Percentiles rank a stretch among this genome's conserved stretches.
phyloP scores from a whole-genome alignment of 2,797 vertebrate species.

The Neostethus bicornis region DNA sequence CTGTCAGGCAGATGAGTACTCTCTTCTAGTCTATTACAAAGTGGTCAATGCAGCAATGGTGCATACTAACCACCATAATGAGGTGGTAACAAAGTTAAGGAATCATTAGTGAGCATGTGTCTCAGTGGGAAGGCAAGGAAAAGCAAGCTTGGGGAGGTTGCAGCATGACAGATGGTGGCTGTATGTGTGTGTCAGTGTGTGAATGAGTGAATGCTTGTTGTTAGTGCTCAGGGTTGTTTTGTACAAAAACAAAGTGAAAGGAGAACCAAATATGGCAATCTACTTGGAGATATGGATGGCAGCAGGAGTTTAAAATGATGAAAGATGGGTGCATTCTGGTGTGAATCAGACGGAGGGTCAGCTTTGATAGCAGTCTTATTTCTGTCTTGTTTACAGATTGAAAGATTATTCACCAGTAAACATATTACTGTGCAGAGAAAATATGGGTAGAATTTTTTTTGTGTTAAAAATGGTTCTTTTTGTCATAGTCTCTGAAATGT shows the following conservation, averaged over 20 bases:
- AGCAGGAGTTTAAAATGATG: constrained; percentile 8
- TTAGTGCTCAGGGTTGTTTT: constrained; percentile 52
- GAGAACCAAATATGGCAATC: constrained; percentile 28
- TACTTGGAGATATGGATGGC: constrained; percentile 6
- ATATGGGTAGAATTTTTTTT: constrained; percentile 9
- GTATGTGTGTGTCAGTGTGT: constrained; percentile 66
- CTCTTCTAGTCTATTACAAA: constrained; percentile 47
- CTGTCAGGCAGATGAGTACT: constrained; percentile 52
- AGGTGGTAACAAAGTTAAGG: constrained; percentile 77
- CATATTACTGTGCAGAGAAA: not conserved
- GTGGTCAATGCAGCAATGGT: constrained; percentile 49
- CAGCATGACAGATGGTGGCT: constrained; percentile 74
- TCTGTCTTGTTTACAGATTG: constrained; percentile 10
- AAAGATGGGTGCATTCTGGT: constrained; percentile 16
- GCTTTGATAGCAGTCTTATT: not conserved
- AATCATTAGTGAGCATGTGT: constrained; percentile 75
- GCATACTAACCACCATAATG: constrained; percentile 62
- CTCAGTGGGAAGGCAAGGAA: constrained; percentile 56
- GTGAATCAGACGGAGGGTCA: constrained; percentile 13
- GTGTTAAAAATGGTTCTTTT: not conserved
- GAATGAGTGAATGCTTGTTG: constrained; percentile 54
- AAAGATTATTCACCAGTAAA: not conserved
- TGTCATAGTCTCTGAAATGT: too few relatives aligned
- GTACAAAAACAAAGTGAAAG: constrained; percentile 43
- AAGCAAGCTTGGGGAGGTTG: constrained; percentile 66